Percentiles rank a stretch among this genome's conserved stretches.
These are phyloP conservation scores for Procambarus virginalis DNA, from an alignment of 1,140 invertebrate genomes.

Conservation along the genomic window DNA sequence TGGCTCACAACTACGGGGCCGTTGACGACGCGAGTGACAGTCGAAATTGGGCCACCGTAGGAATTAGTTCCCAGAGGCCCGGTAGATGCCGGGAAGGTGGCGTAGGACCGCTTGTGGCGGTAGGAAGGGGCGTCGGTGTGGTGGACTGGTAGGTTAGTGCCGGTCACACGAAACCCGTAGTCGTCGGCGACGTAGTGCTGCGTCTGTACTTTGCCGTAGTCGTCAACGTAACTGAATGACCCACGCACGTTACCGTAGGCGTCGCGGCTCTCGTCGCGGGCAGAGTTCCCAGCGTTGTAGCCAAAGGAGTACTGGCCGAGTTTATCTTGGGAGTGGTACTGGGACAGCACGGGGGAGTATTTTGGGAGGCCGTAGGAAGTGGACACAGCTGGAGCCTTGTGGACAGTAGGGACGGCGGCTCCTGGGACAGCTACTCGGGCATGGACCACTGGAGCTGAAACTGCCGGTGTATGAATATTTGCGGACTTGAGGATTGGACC, in stretches of 20 bases:
- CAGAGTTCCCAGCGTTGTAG: slow-evolving; percentile 80
- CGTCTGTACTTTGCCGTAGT: slow-evolving; percentile 81
- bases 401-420: not conserved
- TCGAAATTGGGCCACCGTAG: not conserved
- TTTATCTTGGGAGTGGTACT: slow-evolving; percentile 80
- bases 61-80: not conserved
- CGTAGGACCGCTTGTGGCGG: slow-evolving; percentile 45
- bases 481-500: not conserved
- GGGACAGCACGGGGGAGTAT: slow-evolving; percentile 70
- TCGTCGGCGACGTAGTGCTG: slow-evolving; percentile 71
- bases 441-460: not conserved
- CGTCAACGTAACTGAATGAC: slow-evolving; percentile 81
- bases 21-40: slow-evolving; percentile 1
- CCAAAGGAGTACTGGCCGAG: slow-evolving; percentile 81
- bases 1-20: slow-evolving; percentile 20
- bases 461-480: not conserved
- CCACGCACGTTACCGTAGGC: slow-evolving; percentile 81
- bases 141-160: slow-evolving; percentile 41
- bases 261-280: slow-evolving; percentile 80
- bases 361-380: not conserved
- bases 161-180: slow-evolving; percentile 48
- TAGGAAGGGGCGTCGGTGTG: not conserved
- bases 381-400: not conserved
- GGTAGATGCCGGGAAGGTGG: slow-evolving; percentile 50
- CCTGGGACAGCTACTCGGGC: not conserved